These are phyloP conservation scores for Polyommatus icarus DNA, from an alignment of 2,888 invertebrate species.

Conservation along the genomic window DNA sequence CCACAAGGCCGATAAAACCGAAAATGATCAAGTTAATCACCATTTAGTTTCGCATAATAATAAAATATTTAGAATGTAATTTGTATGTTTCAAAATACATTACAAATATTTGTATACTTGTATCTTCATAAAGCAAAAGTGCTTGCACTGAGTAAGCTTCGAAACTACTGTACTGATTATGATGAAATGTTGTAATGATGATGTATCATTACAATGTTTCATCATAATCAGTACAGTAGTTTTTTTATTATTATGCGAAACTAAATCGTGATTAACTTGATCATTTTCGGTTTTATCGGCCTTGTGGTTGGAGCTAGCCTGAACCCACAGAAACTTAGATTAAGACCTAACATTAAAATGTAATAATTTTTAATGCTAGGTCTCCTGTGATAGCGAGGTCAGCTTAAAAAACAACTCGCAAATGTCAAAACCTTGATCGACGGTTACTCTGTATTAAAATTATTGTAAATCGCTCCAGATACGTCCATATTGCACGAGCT, in stretches of 20 bases:
- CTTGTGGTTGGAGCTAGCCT: not conserved
- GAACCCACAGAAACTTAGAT: not conserved
- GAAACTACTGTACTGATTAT: too few relatives aligned
- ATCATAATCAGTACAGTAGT: too few relatives aligned
- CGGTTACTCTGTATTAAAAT: not conserved
- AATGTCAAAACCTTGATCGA: conserved; percentile 3
- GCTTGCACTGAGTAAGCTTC: too few relatives aligned
- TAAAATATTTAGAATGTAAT: not conserved
- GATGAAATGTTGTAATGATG: too few relatives aligned
- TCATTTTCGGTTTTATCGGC: not conserved
- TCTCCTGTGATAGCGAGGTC: conserved; percentile 2
- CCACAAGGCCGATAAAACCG: too few relatives aligned
- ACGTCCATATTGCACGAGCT: not conserved
- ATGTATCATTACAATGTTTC: too few relatives aligned
- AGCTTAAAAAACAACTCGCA: not conserved
- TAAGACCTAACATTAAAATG: not conserved
- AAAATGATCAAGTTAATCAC: too few relatives aligned
- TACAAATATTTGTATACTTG: not conserved
- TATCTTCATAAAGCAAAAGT: too few relatives aligned
- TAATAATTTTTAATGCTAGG: not conserved
- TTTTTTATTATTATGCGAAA: not conserved
- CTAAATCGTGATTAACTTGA: not conserved
- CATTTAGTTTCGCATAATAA: too few relatives aligned
- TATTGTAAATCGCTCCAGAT: not conserved
- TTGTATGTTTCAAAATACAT: not conserved